Percentiles rank a stretch among this genome's conserved stretches.
Conservation (phyloP, 2,113 vertebrate species). For the Porphyrio hochstetteri region DNA sequence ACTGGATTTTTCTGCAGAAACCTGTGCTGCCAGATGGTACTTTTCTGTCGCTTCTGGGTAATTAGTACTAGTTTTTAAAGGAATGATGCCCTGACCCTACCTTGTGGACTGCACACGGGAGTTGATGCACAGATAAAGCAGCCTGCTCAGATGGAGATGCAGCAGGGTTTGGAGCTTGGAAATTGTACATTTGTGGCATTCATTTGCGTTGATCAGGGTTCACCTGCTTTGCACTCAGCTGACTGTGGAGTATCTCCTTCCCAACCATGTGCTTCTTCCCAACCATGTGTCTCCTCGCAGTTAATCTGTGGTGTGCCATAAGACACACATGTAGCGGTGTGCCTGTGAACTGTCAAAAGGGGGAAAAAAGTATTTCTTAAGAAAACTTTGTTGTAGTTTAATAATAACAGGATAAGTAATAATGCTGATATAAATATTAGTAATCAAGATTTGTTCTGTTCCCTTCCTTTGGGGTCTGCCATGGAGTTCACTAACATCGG, state of each 20-base stretch:
- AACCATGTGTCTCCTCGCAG: not conserved
- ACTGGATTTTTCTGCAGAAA: not conserved
- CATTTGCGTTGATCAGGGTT: not conserved
- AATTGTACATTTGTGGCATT: not conserved
- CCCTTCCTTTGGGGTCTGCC: not conserved
- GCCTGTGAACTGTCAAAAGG: not conserved
- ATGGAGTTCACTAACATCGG: not conserved
- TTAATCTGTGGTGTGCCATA: not conserved
- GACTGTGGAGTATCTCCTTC: rapidly evolving
- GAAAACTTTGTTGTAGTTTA: not conserved
- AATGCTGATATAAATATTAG: not conserved
- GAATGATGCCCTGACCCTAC: not conserved
- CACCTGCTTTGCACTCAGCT: not conserved
- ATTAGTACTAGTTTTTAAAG: not conserved
- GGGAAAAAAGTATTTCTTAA: not conserved
- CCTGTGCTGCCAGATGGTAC: not conserved
- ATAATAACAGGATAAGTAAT: not conserved
- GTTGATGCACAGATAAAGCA: not conserved
- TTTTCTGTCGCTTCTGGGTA: not conserved
- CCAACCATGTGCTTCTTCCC: rapidly evolving
- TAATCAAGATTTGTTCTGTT: not conserved
- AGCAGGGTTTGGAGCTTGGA: not conserved
- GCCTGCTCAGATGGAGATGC: not conserved
- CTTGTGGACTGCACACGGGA: not conserved
- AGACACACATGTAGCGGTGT: not conserved